phyloP scores from a whole-genome alignment of 2,113 vertebrate genomes.

The Alces alces region DNA sequence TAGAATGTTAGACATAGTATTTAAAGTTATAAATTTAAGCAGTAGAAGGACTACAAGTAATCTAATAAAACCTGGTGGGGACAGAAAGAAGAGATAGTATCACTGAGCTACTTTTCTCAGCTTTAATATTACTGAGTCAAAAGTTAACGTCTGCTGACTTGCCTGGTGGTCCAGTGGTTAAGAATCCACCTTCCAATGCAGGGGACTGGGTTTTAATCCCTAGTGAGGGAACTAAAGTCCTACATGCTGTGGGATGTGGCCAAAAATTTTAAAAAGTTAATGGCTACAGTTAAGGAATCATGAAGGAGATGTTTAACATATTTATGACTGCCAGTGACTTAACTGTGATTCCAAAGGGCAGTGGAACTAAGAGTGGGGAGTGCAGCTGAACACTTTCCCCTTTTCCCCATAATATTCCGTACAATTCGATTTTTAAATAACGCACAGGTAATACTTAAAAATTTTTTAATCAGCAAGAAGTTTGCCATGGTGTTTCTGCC shows the following conservation, averaged over 20 bases:
- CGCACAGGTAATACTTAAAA: not conserved
- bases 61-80: not conserved
- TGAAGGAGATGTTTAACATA: not conserved
- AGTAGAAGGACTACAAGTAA: not conserved
- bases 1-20: not conserved
- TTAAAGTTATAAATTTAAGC: not conserved
- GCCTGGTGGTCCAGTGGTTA: not conserved
- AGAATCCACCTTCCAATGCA: not conserved
- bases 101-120: not conserved
- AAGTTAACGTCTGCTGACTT: not conserved
- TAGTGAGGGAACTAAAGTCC: not conserved
- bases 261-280: not conserved
- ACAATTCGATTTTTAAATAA: not conserved
- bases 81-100: not conserved
- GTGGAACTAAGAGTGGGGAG: not conserved
- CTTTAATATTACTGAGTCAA: not conserved
- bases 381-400: not conserved
- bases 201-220: not conserved
- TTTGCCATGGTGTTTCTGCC: not conserved
- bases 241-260: not conserved
- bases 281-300: conserved; percentile 3
- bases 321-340: not conserved
- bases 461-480: not conserved
- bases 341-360: not conserved
- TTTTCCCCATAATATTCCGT: not conserved